Evolutionary conservation across 2,113 vertebrate species (phyloP), one percentile per base, ranked within the genome.

Genomic region (Heloderma charlesbogerti): DNA sequence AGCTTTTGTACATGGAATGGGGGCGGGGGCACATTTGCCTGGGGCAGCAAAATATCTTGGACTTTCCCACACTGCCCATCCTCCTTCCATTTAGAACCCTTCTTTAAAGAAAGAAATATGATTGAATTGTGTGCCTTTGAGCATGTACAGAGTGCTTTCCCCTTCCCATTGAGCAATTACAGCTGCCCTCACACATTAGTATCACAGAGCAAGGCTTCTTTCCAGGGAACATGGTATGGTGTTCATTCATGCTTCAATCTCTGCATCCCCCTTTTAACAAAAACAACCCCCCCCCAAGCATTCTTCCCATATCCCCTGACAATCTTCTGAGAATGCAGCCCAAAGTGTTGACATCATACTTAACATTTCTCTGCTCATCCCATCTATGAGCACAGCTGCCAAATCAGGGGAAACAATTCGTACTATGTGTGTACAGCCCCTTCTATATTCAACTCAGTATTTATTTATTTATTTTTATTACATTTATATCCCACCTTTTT

Each of bases 321-420:
- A 74, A 22, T 13, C 82, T 72, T 57, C 48, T 89, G 25, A 43
- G 16, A 84, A 16, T 18, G 37, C 60, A 40, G 37, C 25, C 80
- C 51, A 57, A 82, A 83, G 34, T 69, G 31, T 27, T 48, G 29
- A 3, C 51, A 34, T 51, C 22, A 29, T 48, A 66, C 20, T 90
- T 84, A 75, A 74, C 63, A n/a, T 45, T 10, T 84, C 20, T 27
- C 37, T 54, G 60, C 57, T 83, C 20, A 74, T 77, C 9, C 31
- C 4, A 85, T 25, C 77, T 85, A 88, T 93, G 75, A 83, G 60
- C 75, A 82, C 57, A n/a, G 3, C 71, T 79, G 54, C 48, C 66
- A 80, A 79, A 93, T 90, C 90, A 94, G 91, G 91, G 78, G 63
- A 40, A 67, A 88, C 48, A 60, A 34, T 90, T 83, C 63, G 5